These are phyloP conservation scores for Mesorhabditis sp. DNA, from an alignment of 2,888 invertebrate genomes.

Conservation along the genomic window DNA sequence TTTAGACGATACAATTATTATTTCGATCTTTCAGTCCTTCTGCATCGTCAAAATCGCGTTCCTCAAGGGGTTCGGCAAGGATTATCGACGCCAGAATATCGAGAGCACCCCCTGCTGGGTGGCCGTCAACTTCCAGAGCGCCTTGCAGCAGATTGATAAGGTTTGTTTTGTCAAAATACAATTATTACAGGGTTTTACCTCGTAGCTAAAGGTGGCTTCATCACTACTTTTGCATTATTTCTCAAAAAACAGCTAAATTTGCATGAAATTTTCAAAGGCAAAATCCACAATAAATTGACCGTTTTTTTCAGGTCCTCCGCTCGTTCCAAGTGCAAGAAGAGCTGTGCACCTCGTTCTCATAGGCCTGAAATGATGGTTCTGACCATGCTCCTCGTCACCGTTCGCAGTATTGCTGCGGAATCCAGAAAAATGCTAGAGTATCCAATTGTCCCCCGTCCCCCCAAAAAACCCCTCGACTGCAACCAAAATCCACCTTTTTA, in stretches of 20 bases:
- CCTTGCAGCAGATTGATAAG: background rate
- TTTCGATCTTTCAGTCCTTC: too few species aligned
- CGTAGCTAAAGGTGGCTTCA: background rate
- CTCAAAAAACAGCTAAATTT: background rate
- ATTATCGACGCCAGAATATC: background rate
- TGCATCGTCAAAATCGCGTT: too few species aligned
- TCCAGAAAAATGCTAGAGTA: too few species aligned
- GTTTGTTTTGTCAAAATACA: background rate
- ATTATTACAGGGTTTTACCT: background rate
- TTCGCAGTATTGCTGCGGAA: too few species aligned
- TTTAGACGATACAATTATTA: too few species aligned
- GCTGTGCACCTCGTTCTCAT: background rate
- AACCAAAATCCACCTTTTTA: too few species aligned
- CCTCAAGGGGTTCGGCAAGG: background rate
- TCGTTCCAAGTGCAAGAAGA: background rate
- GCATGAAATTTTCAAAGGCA: background rate
- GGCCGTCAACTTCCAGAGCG: background rate
- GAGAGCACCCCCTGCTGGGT: background rate
- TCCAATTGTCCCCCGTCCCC: too few species aligned
- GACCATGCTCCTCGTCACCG: too few species aligned
- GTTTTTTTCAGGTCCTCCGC: slow-evolving; percentile 1
- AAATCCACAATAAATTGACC: background rate
- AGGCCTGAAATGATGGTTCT: background rate
- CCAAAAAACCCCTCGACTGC: too few species aligned
- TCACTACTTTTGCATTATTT: background rate